Percentiles rank a stretch among this genome's conserved stretches.
Conservation (phyloP, 2,888 invertebrate species). For the Axea sp. region DNA sequence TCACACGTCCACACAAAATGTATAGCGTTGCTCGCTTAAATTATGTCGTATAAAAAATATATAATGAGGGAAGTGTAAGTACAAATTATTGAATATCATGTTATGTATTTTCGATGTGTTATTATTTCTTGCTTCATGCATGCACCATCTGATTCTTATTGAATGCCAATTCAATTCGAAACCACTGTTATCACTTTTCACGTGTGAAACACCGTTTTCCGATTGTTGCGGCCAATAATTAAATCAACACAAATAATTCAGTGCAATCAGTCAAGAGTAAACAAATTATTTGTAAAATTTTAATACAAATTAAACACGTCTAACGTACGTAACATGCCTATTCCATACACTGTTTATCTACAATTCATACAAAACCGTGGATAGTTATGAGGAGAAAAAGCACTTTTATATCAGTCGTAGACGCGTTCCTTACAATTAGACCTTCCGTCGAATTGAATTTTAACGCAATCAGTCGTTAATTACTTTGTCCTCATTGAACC, state of each 20-base stretch:
- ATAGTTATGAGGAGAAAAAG: constrained; percentile 14
- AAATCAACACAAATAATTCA: too few relatives aligned
- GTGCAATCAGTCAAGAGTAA: too few relatives aligned
- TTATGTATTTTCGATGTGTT: constrained; percentile 63
- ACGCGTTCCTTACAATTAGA: too few relatives aligned
- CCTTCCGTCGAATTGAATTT: too few relatives aligned
- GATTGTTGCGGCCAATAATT: too few relatives aligned
- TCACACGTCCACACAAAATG: constrained; percentile 38
- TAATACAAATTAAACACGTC: constrained; percentile 1
- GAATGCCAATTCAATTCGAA: not conserved
- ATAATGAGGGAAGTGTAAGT: constrained; percentile 67
- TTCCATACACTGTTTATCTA: not conserved
- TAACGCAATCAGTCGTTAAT: constrained; percentile 1
- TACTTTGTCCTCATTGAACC: not conserved
- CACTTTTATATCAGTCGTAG: constrained; percentile 24
- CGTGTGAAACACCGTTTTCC: too few relatives aligned
- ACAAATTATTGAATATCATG: constrained; percentile 58
- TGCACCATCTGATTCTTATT: constrained; percentile 1
- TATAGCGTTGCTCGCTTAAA: constrained; percentile 43
- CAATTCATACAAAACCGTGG: constrained; percentile 6
- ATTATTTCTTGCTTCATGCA: constrained; percentile 20
- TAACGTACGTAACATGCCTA: constrained; percentile 9
- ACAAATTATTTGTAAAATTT: too few relatives aligned
- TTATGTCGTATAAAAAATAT: constrained; percentile 67
- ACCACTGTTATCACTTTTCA: not conserved